Base-by-base conservation (phyloP, 2,888 invertebrate genomes). In the Scrobipalpa atriplicella region DNA sequence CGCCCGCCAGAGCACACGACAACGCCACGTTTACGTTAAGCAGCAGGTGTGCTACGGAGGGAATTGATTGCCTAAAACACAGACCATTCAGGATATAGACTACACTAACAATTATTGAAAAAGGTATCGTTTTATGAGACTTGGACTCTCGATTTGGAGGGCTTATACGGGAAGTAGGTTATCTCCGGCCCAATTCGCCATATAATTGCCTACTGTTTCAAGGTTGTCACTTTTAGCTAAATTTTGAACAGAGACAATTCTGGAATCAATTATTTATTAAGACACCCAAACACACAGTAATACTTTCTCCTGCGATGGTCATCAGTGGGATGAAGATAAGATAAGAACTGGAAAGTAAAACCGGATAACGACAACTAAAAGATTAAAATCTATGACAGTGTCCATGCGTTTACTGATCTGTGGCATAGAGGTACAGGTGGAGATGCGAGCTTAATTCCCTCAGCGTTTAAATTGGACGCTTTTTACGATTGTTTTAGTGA, bases 401-500 rank as follows among this genome's bases (percentile, higher is more conserved):
- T 56, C 56, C 36, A 56, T 36, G 36, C 13, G 13, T 21, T n/a
- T 13, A 7, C n/a, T n/a, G 5, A 5, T 58, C 58, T 38, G 9
- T 58, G 58, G n/a, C 7, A 1, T 11, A 43, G 62, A 38, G 52
- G 63, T 63, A 52, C 63, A 63, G 63, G 63, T 63, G 63, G 63
- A 18, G 47, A 52, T 52, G 38, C 36, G 29, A 38, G 52, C 63
- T 63, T 63, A 63, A 63, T 63, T 63, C 63, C 63, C 43, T 19
- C 41, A 62, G 38, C 63, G 51, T 63, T 63, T 63, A 63, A 63
- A 63, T 63, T 63, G 63, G 51, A 52, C 38, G 16, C 18, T 63
- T 63, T 63, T 63, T 58, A 58, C 58, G 58, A 63, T 63, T 63
- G 63, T 63, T 63, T 63, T 52, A 47, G 62, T 58, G 58, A 58